Evolutionary conservation across 2,113 vertebrate species (phyloP).

Genomic region (Sialia sialis): DNA sequence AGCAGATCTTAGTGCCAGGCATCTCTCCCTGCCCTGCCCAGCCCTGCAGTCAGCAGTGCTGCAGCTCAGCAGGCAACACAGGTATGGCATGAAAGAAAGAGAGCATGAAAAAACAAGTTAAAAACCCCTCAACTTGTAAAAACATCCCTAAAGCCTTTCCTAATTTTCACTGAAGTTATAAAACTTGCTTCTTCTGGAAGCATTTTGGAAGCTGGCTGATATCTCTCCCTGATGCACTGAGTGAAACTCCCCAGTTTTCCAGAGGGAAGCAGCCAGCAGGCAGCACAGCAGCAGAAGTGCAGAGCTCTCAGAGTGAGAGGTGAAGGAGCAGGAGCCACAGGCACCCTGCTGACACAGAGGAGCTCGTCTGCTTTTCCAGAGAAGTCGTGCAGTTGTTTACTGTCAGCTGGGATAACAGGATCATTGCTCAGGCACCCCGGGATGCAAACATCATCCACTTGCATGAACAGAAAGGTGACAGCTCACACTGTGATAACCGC

Average conservation of each 20-base stretch:
- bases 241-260: background rate
- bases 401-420: background rate
- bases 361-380: background rate
- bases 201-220: background rate
- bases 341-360: background rate
- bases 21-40: background rate
- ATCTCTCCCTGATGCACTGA: background rate
- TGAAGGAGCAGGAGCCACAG: background rate
- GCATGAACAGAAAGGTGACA: background rate
- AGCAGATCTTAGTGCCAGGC: background rate
- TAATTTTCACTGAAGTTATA: background rate
- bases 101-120: background rate
- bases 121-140: accelerated
- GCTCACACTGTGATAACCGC: slow-evolving; percentile 8
- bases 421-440: background rate
- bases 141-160: background rate
- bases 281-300: background rate
- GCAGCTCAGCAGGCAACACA: background rate
- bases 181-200: background rate
- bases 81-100: background rate
- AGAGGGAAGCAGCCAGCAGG: background rate
- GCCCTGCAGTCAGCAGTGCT: background rate
- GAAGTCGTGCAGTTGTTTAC: background rate
- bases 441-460: background rate
- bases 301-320: background rate